phyloP scores from a whole-genome alignment of 2,797 vertebrate genomes.

The Hylomyscus alleni region DNA sequence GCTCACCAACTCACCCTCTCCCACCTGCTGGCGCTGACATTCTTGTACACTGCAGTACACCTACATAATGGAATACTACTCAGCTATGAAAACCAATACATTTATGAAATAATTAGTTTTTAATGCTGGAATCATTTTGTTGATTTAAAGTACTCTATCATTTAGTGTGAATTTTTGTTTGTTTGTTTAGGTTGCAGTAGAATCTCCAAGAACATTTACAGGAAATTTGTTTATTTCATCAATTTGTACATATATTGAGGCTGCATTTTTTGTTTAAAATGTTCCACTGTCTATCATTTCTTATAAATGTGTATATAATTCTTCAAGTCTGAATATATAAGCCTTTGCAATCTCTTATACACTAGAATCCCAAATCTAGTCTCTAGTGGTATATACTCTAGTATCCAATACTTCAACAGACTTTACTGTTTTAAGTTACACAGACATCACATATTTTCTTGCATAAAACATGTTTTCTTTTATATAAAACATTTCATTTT shows the following conservation, averaged over 20 bases:
- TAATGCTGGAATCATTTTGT: neutral
- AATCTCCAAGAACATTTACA: neutral
- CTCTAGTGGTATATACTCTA: neutral
- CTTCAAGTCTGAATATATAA: neutral
- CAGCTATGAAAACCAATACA: too few relatives aligned
- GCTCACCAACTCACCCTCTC: too few relatives aligned
- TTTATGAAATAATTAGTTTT: neutral
- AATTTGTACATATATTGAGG: neutral
- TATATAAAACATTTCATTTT: neutral
- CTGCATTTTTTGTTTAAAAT: neutral
- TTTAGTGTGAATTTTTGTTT: neutral
- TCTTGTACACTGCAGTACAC: too few relatives aligned
- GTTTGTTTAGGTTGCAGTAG: neutral
- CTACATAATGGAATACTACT: too few relatives aligned
- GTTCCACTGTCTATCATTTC: neutral
- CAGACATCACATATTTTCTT: neutral
- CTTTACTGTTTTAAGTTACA: neutral
- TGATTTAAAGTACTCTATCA: neutral
- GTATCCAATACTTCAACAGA: rapidly evolving
- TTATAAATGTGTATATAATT: neutral
- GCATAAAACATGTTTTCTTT: too few relatives aligned
- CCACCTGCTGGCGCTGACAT: too few relatives aligned
- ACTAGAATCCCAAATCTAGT: neutral
- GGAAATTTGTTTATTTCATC: neutral
- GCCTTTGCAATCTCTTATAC: neutral